Evolutionary conservation across 2,888 invertebrate genomes (phyloP), one percentile per base, ranked within the genome.

Genomic region (Eurois occulta): DNA sequence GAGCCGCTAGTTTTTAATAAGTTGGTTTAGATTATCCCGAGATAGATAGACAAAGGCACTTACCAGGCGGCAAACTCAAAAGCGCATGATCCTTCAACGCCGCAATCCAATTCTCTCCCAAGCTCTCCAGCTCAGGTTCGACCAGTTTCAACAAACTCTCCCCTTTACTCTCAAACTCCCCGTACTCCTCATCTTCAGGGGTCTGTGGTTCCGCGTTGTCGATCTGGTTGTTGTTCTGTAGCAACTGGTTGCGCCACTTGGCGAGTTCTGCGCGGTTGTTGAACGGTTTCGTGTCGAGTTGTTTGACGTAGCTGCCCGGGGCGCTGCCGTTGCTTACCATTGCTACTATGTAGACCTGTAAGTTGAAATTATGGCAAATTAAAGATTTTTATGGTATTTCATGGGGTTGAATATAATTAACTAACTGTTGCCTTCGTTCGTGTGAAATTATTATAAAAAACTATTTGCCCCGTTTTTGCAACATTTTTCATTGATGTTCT

Each of bases 21-120:
- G 8, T 52, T n/a, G 55, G n/a, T n/a, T 55, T 11, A n/a, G n/a
- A n/a, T 10, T 52, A 24, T 4, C n/a, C 11, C 55, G 4, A 55
- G n/a, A 55, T n/a, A 55, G 1, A n/a, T 11, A 55, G n/a, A n/a
- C n/a, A n/a, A 60, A 32, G 32, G 3, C 28, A 92, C 93, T 91
- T 86, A 98, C 98, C 98, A 71, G 98, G 97, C 0, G 99, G 99
- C 85, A 99, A 97, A 78, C 99, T 98, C 65, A 99, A 95, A 66
- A 99, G 96, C 0, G 99, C 99, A 91, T 99, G 99, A 95, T 99
- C 99, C 93, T 98, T 98, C 88, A 99, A 96, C 0, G 99, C 99
- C 1, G 99, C 98, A 80, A 99, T 96, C 99, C 99, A 99, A 94
- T 99, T 98, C 87, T 98, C 98, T 21, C 99, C 99, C 78, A 99